Evolutionary conservation across 2,888 invertebrate genomes (phyloP), one percentile per base, ranked within the genome.

Genomic region (Stegophylla sp.): DNA sequence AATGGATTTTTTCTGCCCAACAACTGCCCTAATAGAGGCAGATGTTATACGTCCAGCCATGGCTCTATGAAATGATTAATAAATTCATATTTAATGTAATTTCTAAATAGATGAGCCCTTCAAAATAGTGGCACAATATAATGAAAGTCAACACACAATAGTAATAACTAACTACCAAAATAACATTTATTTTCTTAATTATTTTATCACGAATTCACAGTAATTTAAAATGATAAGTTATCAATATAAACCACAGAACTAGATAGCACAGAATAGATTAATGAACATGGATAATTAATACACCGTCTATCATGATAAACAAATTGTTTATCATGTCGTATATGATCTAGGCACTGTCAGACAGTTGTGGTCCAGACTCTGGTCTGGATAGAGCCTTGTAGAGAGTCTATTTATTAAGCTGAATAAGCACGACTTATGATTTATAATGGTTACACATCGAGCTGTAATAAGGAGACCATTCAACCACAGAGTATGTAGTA

Each of bases 21-120:
- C 92, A 20, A 84, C 77, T 56, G 96, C 94, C 84, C 94, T 90
- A 43, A 97, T 95, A 79, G 96, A 95, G 43, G 96, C 96, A 86
- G 94, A 92, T 82, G 93, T 94, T 85, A 93, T 91, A 83, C 79
- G 79, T 71, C 79, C 79, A n/a, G 79, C 69, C 79, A 79, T 79
- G 26, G 17, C 34, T 7, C 34, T 61, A 69, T 23, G 13, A 53
- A 43, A 53, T 5, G 23, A 43, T 26, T 13, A 7, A 43, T 53
- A 43, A 66, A 64, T 23, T 66, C 75, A 76, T 76, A n/a, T 53
- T 76, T 66, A 1, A 43, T 43, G 51, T 43, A 20, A 66, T 41
- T 53, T 43, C 7, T n/a, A 12, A n/a, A 5, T 13, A 0, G 3
- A 41, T 23, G 7, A 3, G 1, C 53, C 3, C 41, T 45, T 48